Base-by-base conservation (phyloP, 2,113 vertebrate species). In the Nothocercus julius region DNA sequence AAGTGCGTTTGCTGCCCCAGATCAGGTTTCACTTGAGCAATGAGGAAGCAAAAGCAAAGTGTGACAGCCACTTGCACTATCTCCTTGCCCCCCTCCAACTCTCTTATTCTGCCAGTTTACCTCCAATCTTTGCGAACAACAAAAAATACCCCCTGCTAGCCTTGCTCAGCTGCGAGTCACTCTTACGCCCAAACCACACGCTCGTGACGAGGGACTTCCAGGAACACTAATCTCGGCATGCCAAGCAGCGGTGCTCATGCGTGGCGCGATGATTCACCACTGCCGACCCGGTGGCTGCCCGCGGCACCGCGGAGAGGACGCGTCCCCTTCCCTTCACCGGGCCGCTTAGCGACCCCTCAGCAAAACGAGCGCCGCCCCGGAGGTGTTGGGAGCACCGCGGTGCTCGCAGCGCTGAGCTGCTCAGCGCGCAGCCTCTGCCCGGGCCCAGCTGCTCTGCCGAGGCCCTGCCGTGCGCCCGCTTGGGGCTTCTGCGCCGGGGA, bases 291-390 rank as follows among this genome's bases (percentile, higher is more conserved):
- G 0, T 36, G 45, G 64, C 73, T 45, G 62, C 20, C 0, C 81
- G 73, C 38, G 70, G 53, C 51, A 32, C 72, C 85, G 66, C 72
- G 73, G 81, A 84, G 90, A 56, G 11, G 47, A 21, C 19, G 10
- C 47, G 47, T 47, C 47, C 47, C 47, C 47, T 20, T 47, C 47
- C 47, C 47, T 21, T 9, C 47, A 9, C 47, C 2, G 47, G 62
- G 97, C 98, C 97, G 88, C 98, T 74, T 93, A 92, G 98, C 56
- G 49, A 98, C 97, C 13, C 54, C 56, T 78, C 96, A 95, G 79
- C 95, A 97, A 95, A 98, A 98, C 97, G 98, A 97, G 97, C 85
- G 74, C 3, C 5, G 84, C 95, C 97, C 97, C 74, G 8, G 19
- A 9, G 19, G 47, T 21, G 20, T 47, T 20, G 19, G 9, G 47